Conservation (phyloP, 1,140 invertebrate genomes). For the Bombyx mandarina region DNA sequence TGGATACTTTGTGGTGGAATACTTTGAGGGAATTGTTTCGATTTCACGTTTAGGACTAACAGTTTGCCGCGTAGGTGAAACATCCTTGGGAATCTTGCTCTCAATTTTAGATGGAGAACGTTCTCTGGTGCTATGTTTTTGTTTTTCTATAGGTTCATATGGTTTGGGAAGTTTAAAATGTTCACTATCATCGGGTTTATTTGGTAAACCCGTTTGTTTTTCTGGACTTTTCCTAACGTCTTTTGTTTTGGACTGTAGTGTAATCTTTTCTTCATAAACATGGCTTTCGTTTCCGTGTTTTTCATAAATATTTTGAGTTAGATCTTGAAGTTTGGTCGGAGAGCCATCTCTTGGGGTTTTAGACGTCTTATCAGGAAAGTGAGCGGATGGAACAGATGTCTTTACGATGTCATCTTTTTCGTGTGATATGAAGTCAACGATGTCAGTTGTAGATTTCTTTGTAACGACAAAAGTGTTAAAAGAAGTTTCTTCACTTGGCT, state of each 20-base stretch:
- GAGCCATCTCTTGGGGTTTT: slow-evolving; percentile 31
- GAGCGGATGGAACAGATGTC: background rate
- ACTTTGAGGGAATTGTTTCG: too few species aligned
- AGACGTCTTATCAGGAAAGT: slow-evolving; percentile 5
- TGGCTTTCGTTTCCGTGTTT: background rate
- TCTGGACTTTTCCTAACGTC: slow-evolving; percentile 9
- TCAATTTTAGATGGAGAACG: slow-evolving; percentile 35
- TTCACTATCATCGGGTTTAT: slow-evolving; percentile 7
- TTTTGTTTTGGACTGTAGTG: background rate
- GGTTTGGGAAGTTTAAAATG: background rate
- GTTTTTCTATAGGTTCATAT: too few species aligned
- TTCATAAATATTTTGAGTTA: slow-evolving; percentile 8
- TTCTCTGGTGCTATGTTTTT: slow-evolving; percentile 15
- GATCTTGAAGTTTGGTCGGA: slow-evolving; percentile 35
- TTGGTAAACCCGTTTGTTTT: slow-evolving; percentile 5
- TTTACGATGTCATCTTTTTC: slow-evolving; percentile 19
- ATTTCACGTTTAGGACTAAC: slow-evolving; percentile 4
- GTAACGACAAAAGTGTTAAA: slow-evolving; percentile 15
- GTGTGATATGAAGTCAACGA: slow-evolving; percentile 24
- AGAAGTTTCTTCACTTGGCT: slow-evolving; percentile 26
- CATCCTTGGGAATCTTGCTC: slow-evolving; percentile 18
- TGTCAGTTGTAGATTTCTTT: slow-evolving; percentile 20
- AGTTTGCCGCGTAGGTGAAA: background rate
- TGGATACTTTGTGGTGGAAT: background rate
- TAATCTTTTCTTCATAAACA: background rate